A percentile compares a stretch with the other conserved stretches of the same genome.
These are phyloP conservation scores for Thaumetopoea pityocampa DNA, from an alignment of 1,140 invertebrate genomes.

Conservation along the genomic window DNA sequence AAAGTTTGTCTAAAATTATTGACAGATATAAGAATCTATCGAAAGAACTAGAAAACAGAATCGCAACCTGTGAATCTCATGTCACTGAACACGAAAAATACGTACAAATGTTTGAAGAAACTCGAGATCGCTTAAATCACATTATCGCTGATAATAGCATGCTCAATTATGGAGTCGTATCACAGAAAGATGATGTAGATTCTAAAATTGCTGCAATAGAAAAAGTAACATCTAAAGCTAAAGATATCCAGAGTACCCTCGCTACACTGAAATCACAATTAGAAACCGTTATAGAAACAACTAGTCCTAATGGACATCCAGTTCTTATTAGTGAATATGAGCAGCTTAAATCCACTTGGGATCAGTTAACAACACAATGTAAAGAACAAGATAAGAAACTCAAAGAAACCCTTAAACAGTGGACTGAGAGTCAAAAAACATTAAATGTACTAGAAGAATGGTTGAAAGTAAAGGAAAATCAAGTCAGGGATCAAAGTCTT, in stretches of 20 bases:
- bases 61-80: conserved; percentile 82
- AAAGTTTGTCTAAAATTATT: conserved; percentile 82
- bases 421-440: conserved; percentile 87
- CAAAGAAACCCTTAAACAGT: conserved; percentile 83
- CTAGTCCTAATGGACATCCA: conserved; percentile 86
- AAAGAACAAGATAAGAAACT: conserved; percentile 81
- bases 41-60: conserved; percentile 81
- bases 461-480: conserved; percentile 89
- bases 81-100: conserved; percentile 90
- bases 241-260: conserved; percentile 85
- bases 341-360: conserved; percentile 85
- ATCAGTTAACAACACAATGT: conserved; percentile 85
- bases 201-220: conserved; percentile 84
- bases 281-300: conserved; percentile 85
- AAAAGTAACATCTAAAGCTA: conserved; percentile 83
- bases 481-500: conserved; percentile 92
- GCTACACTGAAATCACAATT: conserved; percentile 83
- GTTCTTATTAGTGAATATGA: conserved; percentile 85
- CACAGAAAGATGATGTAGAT: conserved; percentile 86
- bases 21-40: conserved; percentile 82
- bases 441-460: conserved; percentile 87
- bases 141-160: conserved; percentile 81
- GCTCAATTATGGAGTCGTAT: conserved; percentile 81
- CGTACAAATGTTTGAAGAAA: conserved; percentile 84
- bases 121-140: conserved; percentile 84